Percentiles rank a stretch among this genome's conserved stretches.
Conservation (phyloP, 2,797 vertebrate species). For the Platyrinchus mystaceus region DNA sequence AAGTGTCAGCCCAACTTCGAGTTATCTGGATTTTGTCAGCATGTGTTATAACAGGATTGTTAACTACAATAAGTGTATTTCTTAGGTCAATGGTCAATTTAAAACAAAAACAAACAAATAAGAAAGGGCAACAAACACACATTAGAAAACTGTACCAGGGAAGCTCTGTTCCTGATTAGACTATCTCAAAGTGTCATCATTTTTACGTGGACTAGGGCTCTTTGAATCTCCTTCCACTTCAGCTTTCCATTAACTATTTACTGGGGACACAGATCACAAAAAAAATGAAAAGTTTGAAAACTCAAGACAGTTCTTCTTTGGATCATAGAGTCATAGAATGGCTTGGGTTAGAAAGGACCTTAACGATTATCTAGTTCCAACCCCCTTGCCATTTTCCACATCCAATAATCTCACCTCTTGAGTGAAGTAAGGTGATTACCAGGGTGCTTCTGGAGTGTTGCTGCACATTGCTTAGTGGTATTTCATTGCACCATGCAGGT, state of each 20-base stretch:
- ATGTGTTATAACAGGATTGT: conserved; percentile 35
- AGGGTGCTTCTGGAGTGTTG: not conserved
- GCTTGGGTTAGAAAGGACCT: not conserved
- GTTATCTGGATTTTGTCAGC: conserved; percentile 65
- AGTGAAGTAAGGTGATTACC: not conserved
- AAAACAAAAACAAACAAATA: conserved; percentile 8
- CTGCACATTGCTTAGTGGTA: accelerated
- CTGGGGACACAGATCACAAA: not conserved
- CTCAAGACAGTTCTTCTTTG: not conserved
- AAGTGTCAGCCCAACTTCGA: conserved; percentile 47
- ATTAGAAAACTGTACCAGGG: not conserved
- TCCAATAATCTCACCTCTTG: not conserved
- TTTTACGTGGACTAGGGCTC: not conserved
- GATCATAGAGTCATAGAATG: not conserved
- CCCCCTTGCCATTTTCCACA: not conserved
- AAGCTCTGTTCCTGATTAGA: not conserved
- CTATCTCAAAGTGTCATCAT: not conserved
- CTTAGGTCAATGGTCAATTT: not conserved
- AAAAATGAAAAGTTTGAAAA: not conserved
- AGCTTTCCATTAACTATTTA: not conserved
- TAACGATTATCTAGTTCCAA: not conserved
- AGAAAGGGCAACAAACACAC: not conserved
- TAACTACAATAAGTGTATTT: conserved; percentile 44
- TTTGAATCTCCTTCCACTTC: not conserved
- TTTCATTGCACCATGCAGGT: not conserved